These are phyloP conservation scores for Deilephila elpenor DNA, from an alignment of 2,888 invertebrate species.

Conservation along the genomic window DNA sequence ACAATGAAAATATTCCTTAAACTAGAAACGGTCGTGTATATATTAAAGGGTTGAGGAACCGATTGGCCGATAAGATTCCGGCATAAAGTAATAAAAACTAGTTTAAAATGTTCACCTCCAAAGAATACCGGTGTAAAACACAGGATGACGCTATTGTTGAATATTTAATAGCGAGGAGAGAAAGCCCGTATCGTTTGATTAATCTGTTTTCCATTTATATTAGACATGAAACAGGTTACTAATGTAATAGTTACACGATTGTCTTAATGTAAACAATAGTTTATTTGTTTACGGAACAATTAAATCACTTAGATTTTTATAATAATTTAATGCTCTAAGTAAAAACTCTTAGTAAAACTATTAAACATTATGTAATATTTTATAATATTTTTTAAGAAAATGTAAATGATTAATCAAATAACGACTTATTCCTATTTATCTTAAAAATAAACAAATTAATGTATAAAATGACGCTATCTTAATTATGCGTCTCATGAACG, in stretches of 20 bases:
- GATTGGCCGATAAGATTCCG: slow-evolving; percentile 75
- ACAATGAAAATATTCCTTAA: slow-evolving; percentile 61
- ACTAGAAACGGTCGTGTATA: slow-evolving; percentile 70
- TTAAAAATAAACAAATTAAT: background rate
- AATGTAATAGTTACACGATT: slow-evolving; percentile 69
- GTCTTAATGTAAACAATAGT: slow-evolving; percentile 66
- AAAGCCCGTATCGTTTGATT: slow-evolving; percentile 78
- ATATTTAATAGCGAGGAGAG: slow-evolving; percentile 72
- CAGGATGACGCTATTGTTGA: slow-evolving; percentile 76
- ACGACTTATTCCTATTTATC: too few relatives aligned
- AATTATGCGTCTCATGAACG: background rate
- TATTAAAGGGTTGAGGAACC: slow-evolving; percentile 78
- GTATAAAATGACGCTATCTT: background rate
- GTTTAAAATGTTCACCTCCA: slow-evolving; percentile 69
- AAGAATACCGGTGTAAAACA: slow-evolving; percentile 69
- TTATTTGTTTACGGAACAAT: slow-evolving; percentile 4
- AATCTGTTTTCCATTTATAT: slow-evolving; percentile 73
- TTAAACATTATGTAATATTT: too few relatives aligned
- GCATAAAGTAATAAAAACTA: slow-evolving; percentile 76
- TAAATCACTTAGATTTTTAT: background rate
- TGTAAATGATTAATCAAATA: too few relatives aligned
- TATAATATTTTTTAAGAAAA: too few relatives aligned
- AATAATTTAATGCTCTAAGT: background rate
- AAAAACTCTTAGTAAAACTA: background rate
- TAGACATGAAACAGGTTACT: slow-evolving; percentile 71